Base-by-base conservation (phyloP, 2,888 invertebrate genomes). In the Oithona nana region DNA sequence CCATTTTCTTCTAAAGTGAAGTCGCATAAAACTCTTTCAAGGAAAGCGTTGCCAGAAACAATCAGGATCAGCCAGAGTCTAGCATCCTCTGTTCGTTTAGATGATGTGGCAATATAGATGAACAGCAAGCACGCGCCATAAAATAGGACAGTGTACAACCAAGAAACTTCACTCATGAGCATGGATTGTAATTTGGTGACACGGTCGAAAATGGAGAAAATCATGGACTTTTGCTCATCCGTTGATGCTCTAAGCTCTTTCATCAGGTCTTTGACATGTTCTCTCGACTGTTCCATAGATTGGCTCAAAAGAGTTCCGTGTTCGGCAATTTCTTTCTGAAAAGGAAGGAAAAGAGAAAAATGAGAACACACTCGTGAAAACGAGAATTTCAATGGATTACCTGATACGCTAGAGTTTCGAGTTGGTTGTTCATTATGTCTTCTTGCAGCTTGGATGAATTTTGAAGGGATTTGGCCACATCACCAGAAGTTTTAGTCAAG, bases 121-220 rank as follows among this genome's bases (percentile, higher is more conserved):
- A 80, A 68, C 57, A 80, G 68, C 50, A 78, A 72, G 20, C 76
- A 72, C 3, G 75, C 67, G 20, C 76, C 69, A 68, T 81, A 82
- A 71, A 80, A 82, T n/a, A 79, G 69, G 29, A 81, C 70, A 0
- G 80, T 78, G 69, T 82, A 81, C 64, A 82, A 72, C 74, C 81
- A 79, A 1, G 79, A 80, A 60, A 81, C 75, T 73, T 82, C 82
- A 3, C 80, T 80, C 6, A 82, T 71, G 63, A 82, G 75, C 76
- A 81, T 78, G 55, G 75, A 72, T 70, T 81, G 81, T 64, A 83
- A 75, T 57, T 75, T 74, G 16, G 73, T 71, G 49, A 82, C 70
- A 63, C 77, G 75, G 22, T 76, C 75, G 68, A 79, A 78, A 56
- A 81, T 74, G 67, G 79, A 75, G 65, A 74, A 72, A 49, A 82